Percentiles rank a stretch among this genome's conserved stretches.
These are phyloP conservation scores for Micrasema minimum DNA, from an alignment of 1,140 invertebrate species.

Conservation along the genomic window DNA sequence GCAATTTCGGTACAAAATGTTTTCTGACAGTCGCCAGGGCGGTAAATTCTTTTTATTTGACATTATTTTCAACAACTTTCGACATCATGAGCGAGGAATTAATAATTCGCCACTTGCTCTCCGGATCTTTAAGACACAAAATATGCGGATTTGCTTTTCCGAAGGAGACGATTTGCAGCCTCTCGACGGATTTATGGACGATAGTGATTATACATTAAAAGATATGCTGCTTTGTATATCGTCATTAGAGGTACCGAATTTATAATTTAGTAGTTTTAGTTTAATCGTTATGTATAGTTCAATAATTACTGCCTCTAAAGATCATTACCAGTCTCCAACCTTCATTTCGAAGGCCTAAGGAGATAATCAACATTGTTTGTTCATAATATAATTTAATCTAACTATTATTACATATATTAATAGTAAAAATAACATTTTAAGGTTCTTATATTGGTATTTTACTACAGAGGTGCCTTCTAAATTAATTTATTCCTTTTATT, in stretches of 20 bases:
- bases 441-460: no score
- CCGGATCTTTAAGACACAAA: slow-evolving; percentile 25
- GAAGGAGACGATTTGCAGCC: slow-evolving; percentile 18
- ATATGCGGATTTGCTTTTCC: slow-evolving; percentile 36
- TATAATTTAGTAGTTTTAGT: not conserved
- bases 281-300: not conserved
- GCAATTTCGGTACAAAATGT: no score
- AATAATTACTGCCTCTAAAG: not conserved
- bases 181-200: slow-evolving; percentile 8
- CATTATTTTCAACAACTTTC: no score
- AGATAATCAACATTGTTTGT: not conserved
- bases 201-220: slow-evolving; percentile 17
- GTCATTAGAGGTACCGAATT: slow-evolving; percentile 29
- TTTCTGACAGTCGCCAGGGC: no score
- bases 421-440: no score
- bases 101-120: slow-evolving; percentile 30
- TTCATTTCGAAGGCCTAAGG: not conserved
- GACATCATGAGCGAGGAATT: slow-evolving; percentile 28
- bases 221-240: slow-evolving; percentile 29
- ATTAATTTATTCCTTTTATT: no score
- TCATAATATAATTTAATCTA: not conserved
- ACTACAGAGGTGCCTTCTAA: no score
- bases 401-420: no score
- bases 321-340: not conserved
- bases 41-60: no score